These are phyloP conservation scores for Haemorhous mexicanus DNA, from an alignment of 2,113 vertebrate species.

Conservation along the genomic window DNA sequence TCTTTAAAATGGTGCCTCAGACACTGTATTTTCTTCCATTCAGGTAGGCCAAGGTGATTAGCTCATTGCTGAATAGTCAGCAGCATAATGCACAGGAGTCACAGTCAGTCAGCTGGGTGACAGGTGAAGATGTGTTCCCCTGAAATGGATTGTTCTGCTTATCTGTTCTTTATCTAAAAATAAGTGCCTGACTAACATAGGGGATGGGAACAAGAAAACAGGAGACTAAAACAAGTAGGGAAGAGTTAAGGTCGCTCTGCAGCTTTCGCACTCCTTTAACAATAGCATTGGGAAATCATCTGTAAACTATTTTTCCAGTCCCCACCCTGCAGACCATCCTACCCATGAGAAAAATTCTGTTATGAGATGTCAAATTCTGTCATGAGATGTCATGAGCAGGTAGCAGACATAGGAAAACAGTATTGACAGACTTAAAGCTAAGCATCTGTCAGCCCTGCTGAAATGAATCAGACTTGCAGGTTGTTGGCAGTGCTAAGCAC, in stretches of 20 bases:
- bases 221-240: background rate
- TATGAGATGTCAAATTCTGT: background rate
- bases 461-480: background rate
- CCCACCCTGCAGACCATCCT: background rate
- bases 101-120: constrained; percentile 48
- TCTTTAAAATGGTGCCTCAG: background rate
- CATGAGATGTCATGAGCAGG: background rate
- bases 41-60: constrained; percentile 14
- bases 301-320: background rate
- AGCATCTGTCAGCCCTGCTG: background rate
- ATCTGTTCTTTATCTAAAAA: constrained; percentile 61
- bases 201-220: background rate
- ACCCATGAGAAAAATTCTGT: background rate
- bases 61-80: background rate
- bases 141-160: constrained; percentile 46
- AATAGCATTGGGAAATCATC: background rate
- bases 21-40: background rate
- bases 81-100: background rate
- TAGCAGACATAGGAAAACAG: background rate
- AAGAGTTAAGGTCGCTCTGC: constrained; percentile 9
- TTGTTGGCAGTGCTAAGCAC: background rate
- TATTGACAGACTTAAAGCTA: background rate
- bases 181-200: background rate
- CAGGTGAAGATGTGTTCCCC: constrained; percentile 33
- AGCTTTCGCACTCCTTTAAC: background rate